A percentile compares a stretch with the other conserved stretches of the same genome.
Conservation (phyloP, 2,888 invertebrate species). For the Charanyca ferruginea region DNA sequence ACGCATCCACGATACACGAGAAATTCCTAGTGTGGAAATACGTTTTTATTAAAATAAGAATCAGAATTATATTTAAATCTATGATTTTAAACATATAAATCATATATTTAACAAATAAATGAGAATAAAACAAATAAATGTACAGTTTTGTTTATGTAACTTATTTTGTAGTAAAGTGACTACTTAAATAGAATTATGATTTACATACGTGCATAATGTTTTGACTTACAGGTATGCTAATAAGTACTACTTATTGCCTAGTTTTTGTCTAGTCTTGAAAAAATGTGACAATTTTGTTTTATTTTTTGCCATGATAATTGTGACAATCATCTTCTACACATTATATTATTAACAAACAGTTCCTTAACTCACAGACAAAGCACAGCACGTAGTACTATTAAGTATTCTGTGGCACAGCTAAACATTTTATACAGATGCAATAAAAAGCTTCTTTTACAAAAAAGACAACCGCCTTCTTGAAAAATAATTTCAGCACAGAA, state of each 20-base stretch:
- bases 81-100: too few species aligned
- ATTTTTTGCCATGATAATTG: constrained; percentile 13
- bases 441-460: too few species aligned
- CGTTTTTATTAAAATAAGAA: too few species aligned
- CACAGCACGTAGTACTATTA: too few species aligned
- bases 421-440: not conserved
- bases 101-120: too few species aligned
- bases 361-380: constrained; percentile 1
- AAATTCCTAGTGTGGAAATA: too few species aligned
- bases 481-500: too few species aligned
- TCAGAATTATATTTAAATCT: too few species aligned
- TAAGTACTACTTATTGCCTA: not conserved
- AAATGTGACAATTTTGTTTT: constrained; percentile 22
- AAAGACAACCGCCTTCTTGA: too few species aligned
- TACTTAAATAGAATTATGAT: not conserved
- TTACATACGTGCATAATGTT: constrained; percentile 15
- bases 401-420: too few species aligned
- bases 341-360: constrained; percentile 30
- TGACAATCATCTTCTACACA: constrained; percentile 29
- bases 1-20: too few species aligned
- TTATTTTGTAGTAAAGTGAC: not conserved
- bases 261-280: constrained; percentile 18
- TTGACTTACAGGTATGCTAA: constrained; percentile 26
- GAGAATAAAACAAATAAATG: not conserved
- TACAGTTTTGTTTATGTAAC: not conserved